These are phyloP conservation scores for Heliothis virescens DNA, from an alignment of 1,140 invertebrate species.

Conservation along the genomic window DNA sequence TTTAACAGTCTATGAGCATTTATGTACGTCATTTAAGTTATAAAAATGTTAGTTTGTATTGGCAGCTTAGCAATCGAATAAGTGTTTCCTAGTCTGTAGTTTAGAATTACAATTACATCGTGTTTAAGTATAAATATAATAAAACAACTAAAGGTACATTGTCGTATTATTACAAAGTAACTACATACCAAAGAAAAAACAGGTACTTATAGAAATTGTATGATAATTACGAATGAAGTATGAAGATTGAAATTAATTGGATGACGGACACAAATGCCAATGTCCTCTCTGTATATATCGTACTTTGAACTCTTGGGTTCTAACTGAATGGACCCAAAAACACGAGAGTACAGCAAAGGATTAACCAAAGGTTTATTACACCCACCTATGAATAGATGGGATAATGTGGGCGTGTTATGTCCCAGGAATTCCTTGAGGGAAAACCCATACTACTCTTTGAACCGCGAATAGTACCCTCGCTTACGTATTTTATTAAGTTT, in stretches of 20 bases:
- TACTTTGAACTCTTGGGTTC: background rate
- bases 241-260: background rate
- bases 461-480: no score
- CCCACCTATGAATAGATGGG: no score
- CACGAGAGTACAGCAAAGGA: no score
- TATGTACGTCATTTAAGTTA: slow-evolving; percentile 2
- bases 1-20: slow-evolving; percentile 21
- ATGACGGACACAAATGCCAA: background rate
- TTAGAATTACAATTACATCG: slow-evolving; percentile 21
- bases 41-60: background rate
- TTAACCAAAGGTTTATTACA: no score
- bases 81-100: slow-evolving; percentile 48
- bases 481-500: no score
- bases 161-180: slow-evolving; percentile 8
- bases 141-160: background rate
- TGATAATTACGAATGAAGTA: background rate
- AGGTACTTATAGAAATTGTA: background rate
- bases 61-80: slow-evolving; percentile 34
- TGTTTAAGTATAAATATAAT: slow-evolving; percentile 30
- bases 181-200: background rate
- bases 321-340: no score
- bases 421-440: no score
- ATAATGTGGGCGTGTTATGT: no score
- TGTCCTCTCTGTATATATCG: background rate
- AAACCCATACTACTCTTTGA: no score